Evolutionary conservation across 2,113 vertebrate species (phyloP).

Genomic region (Hiodon alosoides): DNA sequence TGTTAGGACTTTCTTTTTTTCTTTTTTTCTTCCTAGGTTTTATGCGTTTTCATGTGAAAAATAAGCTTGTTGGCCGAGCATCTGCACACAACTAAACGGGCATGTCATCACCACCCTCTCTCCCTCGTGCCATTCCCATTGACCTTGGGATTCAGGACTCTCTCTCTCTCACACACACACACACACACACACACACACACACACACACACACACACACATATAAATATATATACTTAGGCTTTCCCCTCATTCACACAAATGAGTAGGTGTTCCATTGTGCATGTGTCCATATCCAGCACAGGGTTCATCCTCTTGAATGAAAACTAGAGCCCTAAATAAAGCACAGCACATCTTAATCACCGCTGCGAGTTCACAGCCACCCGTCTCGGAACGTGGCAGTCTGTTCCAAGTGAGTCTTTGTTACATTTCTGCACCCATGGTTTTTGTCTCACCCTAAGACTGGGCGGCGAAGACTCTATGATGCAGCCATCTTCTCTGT

Average conservation of each 20-base stretch:
- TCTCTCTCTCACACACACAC: no score
- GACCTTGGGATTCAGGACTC: constrained; percentile 52
- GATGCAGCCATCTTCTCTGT: constrained; percentile 11
- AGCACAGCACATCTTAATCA: constrained; percentile 37
- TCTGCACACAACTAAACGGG: constrained; percentile 17
- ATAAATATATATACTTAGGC: no score
- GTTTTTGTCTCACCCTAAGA: constrained; percentile 33
- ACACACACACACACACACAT: no score
- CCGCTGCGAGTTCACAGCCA: constrained; percentile 50
- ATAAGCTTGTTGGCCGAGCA: constrained; percentile 46
- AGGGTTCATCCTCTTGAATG: background rate
- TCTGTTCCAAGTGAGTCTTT: constrained; percentile 52
- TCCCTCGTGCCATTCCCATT: constrained; percentile 37
- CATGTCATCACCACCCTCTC: background rate
- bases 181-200: no score
- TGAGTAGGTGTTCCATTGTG: constrained; percentile 31
- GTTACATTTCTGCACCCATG: constrained; percentile 47
- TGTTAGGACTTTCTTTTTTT: constrained; percentile 35
- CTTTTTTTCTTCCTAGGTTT: background rate
- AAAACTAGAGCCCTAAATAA: constrained; percentile 51
- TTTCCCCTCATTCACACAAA: no score
- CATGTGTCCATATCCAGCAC: constrained; percentile 9
- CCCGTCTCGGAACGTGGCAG: constrained; percentile 42
- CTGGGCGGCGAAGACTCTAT: background rate
- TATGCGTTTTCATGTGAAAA: constrained; percentile 37